Base-by-base conservation (phyloP, 2,888 invertebrate species). In the Cybosia mesomella region DNA sequence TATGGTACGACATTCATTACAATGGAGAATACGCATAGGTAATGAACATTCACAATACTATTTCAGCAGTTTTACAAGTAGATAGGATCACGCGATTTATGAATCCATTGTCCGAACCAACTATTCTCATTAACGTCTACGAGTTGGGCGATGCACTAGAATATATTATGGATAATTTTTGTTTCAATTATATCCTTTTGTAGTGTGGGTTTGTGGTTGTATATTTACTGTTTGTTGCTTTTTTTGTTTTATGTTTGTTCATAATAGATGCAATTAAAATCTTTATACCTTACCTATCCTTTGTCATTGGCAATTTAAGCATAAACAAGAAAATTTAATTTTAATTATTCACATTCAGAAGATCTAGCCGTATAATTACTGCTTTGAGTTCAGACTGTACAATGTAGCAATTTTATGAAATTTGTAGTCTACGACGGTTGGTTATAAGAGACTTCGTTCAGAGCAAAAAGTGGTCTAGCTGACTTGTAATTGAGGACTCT, bases 61-160 rank as follows among this genome's bases (percentile, higher is more conserved):
- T 91, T 90, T 89, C 83, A 91, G 88, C 85, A 89, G 87, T 90
- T 89, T 89, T 86, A 87, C 85, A 74, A 80, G 76, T 79, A 85
- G 90, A 91, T 92, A 89, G 88, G 85, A 90, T 91, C 90, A 86
- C 80, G 84, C 85, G 85, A 92, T 92, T 92, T 92, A 92, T 91
- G 89, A 89, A 89, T 82, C 90, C 89, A 92, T 92, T 92, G 92
- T 92, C 86, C 87, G 84, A 76, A 77, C 79, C 75, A 85, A 89
- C 88, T 89, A 87, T 88, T 89, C 91, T 91, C 91, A 91, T 91
- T 92, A 91, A 87, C 87, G 87, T 85, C 86, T 83, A 76, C 79
- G 81, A 83, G 83, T 81, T 82, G 74, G 83, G 73, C 80, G 74
- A 81, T 83, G 77, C 82, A 72, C 66, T 77, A 83, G 77, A 82